Percentiles rank a stretch among this genome's conserved stretches.
Conservation (phyloP, 2,797 vertebrate species). For the Hafferia zeledoni region DNA sequence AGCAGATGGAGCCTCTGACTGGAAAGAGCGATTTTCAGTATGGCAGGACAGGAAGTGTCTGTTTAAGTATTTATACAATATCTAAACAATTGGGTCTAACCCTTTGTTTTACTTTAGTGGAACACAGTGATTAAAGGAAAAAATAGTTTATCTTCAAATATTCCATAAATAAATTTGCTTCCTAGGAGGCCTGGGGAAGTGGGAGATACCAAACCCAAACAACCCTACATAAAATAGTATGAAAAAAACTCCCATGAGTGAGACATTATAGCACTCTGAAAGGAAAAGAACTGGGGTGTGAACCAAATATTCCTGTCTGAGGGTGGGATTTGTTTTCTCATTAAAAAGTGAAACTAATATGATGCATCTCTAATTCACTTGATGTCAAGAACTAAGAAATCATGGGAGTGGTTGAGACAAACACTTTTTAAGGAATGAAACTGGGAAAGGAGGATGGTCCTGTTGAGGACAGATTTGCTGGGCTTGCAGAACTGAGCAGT, state of each 20-base stretch:
- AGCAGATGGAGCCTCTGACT: constrained; percentile 16
- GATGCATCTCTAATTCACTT: not conserved
- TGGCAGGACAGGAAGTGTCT: constrained; percentile 1
- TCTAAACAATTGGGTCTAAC: not conserved
- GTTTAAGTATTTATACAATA: not conserved
- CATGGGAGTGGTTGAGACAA: constrained; percentile 8
- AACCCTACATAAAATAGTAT: fast-evolving
- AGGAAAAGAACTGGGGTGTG: not conserved
- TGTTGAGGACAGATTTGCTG: constrained; percentile 42
- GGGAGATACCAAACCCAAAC: not conserved
- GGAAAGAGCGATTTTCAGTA: not conserved
- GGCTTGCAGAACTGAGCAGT: constrained; percentile 37
- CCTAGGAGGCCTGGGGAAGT: not conserved
- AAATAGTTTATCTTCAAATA: not conserved
- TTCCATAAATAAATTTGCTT: not conserved
- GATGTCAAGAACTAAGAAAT: not conserved
- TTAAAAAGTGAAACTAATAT: not conserved
- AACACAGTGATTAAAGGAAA: not conserved
- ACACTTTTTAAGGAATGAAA: not conserved
- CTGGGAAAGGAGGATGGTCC: not conserved
- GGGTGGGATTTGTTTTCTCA: not conserved
- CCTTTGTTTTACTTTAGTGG: not conserved
- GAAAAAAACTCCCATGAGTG: fast-evolving
- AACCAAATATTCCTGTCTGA: not conserved
- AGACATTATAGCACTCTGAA: not conserved